phyloP scores from a whole-genome alignment of 2,113 vertebrate species.

The Xiphorhynchus elegans region DNA sequence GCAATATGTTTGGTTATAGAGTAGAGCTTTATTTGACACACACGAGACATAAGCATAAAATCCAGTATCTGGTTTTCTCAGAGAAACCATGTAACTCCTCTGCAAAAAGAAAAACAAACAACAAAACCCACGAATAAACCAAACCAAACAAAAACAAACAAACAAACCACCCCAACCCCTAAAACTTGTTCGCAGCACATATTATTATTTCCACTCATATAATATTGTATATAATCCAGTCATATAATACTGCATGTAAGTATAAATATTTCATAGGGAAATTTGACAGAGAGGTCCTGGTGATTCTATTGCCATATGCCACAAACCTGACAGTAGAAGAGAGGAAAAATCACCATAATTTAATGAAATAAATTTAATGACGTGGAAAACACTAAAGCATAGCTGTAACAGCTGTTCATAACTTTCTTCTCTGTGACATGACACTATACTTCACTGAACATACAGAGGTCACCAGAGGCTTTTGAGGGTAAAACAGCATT shows the following conservation, averaged over 20 bases:
- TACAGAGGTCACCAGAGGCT: background rate
- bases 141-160: no score
- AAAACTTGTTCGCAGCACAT: background rate
- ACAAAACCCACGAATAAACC: background rate
- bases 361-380: background rate
- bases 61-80: background rate
- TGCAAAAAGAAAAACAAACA: background rate
- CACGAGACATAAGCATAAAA: background rate
- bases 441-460: background rate
- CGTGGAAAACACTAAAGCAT: background rate
- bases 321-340: background rate
- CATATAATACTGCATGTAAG: background rate
- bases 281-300: accelerated
- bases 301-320: background rate
- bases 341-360: background rate
- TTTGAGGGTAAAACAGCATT: background rate
- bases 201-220: background rate
- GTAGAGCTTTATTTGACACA: background rate
- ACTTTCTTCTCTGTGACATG: background rate
- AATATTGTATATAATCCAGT: background rate
- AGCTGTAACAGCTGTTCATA: background rate
- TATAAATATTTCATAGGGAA: background rate
- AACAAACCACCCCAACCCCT: no score
- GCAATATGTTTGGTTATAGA: background rate
- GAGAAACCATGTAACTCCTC: accelerated